Evolutionary conservation across 2,888 invertebrate genomes (phyloP).

Genomic region (Laothoe populi): DNA sequence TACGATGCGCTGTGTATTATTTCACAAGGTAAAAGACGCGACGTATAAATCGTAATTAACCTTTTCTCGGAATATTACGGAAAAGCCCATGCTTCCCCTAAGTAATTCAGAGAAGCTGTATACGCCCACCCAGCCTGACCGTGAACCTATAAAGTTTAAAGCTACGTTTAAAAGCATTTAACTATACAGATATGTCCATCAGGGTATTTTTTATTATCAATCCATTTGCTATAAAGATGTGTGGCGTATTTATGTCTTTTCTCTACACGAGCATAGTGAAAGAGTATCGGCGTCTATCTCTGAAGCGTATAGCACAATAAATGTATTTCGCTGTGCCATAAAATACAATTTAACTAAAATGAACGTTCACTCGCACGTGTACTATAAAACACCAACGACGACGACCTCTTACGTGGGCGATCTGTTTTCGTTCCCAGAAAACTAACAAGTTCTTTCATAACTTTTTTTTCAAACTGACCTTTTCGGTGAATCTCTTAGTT

Average conservation of each 20-base stretch:
- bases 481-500: not conserved
- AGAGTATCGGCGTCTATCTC: constrained; percentile 21
- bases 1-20: not conserved
- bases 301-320: constrained; percentile 49
- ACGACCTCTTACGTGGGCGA: constrained; percentile 45
- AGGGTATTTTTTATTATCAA: constrained; percentile 46
- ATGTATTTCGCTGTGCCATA: constrained; percentile 49
- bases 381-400: constrained; percentile 53
- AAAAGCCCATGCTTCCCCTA: constrained; percentile 45
- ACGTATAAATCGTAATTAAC: constrained; percentile 57
- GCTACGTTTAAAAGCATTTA: constrained; percentile 45
- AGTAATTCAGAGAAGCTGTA: constrained; percentile 58
- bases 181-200: constrained; percentile 40
- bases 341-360: constrained; percentile 64
- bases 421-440: constrained; percentile 55
- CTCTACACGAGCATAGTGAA: not conserved
- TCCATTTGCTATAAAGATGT: constrained; percentile 42
- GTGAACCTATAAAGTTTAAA: constrained; percentile 46
- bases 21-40: constrained; percentile 6
- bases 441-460: constrained; percentile 39
- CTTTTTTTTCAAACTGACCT: not conserved
- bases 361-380: constrained; percentile 53
- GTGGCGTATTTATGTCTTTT: not conserved
- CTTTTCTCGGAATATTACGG: constrained; percentile 58
- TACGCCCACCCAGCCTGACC: constrained; percentile 50